phyloP scores from a whole-genome alignment of 2,888 invertebrate species.

The Drepanosiphum platanoidis region DNA sequence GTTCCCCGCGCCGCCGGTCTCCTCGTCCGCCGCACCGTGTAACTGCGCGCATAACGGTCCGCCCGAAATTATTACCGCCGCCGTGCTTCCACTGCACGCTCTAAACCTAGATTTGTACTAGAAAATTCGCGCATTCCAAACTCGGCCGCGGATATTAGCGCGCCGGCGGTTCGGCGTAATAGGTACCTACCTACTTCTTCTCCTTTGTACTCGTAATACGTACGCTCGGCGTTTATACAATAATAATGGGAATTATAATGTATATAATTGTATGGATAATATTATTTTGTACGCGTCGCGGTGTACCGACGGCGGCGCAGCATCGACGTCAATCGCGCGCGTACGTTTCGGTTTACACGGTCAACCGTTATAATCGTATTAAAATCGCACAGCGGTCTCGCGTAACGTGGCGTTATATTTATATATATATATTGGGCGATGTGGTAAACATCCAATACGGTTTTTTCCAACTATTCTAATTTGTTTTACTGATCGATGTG shows the following conservation, averaged over 20 bases:
- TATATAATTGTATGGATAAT: not conserved
- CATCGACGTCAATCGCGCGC: not conserved
- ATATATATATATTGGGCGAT: not conserved
- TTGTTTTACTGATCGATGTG: too few species aligned
- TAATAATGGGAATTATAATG: not conserved
- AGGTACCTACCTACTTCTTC: not conserved
- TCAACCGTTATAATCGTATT: not conserved
- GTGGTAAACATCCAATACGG: too few species aligned
- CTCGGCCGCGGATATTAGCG: not conserved
- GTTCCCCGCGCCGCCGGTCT: not conserved
- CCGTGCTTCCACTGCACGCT: not conserved
- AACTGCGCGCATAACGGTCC: conserved; percentile 36
- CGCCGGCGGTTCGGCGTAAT: not conserved
- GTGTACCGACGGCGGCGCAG: too few species aligned
- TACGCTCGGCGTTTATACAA: not conserved
- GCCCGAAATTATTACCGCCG: conserved; percentile 20
- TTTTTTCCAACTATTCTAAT: too few species aligned
- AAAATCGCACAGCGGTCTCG: not conserved
- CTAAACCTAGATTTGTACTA: not conserved
- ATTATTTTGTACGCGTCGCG: too few species aligned
- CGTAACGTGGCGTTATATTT: not conserved
- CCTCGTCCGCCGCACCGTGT: not conserved
- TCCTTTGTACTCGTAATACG: too few species aligned
- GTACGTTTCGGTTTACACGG: not conserved
- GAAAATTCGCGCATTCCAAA: conserved; percentile 9